Conservation (phyloP, 2,888 invertebrate species). For the Calliopum simillimum region DNA sequence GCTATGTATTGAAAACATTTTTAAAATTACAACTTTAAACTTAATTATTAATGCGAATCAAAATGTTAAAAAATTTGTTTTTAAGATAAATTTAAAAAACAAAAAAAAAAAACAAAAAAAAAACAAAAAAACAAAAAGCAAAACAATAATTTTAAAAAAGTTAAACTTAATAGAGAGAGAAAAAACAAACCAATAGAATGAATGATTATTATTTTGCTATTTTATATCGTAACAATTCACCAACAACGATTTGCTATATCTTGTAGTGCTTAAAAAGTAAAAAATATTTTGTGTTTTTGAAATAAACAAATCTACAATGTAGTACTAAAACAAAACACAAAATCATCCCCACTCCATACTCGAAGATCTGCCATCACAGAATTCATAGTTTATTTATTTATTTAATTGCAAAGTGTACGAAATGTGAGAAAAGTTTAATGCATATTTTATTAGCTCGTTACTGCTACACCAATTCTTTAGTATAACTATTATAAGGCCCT, state of each 20-base stretch:
- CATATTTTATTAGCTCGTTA: too few relatives aligned
- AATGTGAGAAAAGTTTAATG: too few relatives aligned
- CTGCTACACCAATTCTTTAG: too few relatives aligned
- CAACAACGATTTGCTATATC: too few relatives aligned
- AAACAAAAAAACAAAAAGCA: conserved; percentile 11
- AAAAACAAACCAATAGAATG: not conserved
- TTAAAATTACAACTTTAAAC: not conserved
- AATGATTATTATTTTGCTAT: too few relatives aligned
- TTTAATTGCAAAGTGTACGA: not conserved
- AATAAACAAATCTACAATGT: not conserved
- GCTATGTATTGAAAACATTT: conserved; percentile 14
- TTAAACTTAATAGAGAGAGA: conserved; percentile 12
- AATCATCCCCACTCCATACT: not conserved
- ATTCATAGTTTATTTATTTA: conserved; percentile 6
- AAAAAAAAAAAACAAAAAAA: not conserved
- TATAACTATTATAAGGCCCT: too few relatives aligned
- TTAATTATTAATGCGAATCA: conserved; percentile 22
- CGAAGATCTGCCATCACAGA: conserved; percentile 16
- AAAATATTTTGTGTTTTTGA: too few relatives aligned
- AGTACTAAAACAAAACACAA: too few relatives aligned
- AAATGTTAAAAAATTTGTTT: conserved; percentile 16
- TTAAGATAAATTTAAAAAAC: conserved; percentile 10
- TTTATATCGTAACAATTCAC: too few relatives aligned
- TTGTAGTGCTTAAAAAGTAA: too few relatives aligned
- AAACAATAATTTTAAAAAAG: not conserved